Conservation (phyloP, 1,140 invertebrate genomes). For the Cydia fagiglandana region DNA sequence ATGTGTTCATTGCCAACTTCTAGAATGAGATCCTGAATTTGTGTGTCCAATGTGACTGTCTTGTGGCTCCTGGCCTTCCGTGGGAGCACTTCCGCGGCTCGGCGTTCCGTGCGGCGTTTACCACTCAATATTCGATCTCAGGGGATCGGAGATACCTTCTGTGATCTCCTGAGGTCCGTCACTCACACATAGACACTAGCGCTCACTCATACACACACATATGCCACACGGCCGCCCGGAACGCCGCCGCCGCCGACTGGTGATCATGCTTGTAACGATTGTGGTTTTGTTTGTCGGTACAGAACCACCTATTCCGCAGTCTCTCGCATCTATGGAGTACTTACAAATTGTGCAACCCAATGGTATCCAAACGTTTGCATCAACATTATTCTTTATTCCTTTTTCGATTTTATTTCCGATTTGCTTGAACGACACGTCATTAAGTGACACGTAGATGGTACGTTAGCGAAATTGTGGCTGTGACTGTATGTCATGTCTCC, state of each 20-base stretch:
- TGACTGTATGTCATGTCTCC: conserved; percentile 65
- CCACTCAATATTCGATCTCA: neutral
- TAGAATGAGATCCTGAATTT: conserved; percentile 56
- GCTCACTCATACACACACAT: neutral
- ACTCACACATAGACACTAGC: conserved; percentile 5
- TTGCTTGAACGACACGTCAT: conserved; percentile 51
- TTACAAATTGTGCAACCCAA: conserved; percentile 77
- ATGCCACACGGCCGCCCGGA: conserved; percentile 12
- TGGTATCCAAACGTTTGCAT: conserved; percentile 74
- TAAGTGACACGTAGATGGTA: conserved; percentile 55
- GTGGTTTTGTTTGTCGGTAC: conserved; percentile 76
- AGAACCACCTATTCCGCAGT: conserved; percentile 76
- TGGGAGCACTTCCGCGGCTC: conserved; percentile 2
- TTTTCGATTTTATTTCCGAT: conserved; percentile 50
- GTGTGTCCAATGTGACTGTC: conserved; percentile 52
- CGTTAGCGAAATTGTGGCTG: conserved; percentile 75
- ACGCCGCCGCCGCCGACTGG: conserved; percentile 34
- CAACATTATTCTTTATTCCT: conserved; percentile 48
- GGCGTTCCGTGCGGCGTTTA: conserved; percentile 9
- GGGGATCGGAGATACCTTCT: conserved; percentile 17
- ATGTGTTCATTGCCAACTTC: conserved; percentile 57
- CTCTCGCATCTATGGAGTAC: conserved; percentile 76
- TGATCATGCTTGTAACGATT: conserved; percentile 70
- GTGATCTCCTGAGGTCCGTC: neutral
- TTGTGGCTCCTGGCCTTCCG: conserved; percentile 35